Conservation (phyloP, 92 coral and sea anemone species). For the Virgularia gustaviana region DNA sequence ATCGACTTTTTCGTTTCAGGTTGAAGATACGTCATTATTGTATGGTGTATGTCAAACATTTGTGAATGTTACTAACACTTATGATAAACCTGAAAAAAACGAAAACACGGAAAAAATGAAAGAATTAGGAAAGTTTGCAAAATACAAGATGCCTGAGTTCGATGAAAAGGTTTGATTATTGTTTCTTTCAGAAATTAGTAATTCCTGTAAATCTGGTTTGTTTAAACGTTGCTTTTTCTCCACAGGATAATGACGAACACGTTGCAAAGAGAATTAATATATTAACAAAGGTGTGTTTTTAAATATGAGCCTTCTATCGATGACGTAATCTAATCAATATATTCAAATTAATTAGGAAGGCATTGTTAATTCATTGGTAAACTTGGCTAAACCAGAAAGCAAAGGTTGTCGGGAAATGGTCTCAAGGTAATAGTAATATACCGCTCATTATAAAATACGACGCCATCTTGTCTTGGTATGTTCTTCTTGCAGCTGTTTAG, state of each 20-base stretch:
- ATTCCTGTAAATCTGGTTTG: background rate
- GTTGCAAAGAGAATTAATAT: conserved; percentile 69
- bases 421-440: conserved; percentile 72
- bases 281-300: conserved; percentile 66
- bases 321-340: background rate
- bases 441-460: too few relatives aligned
- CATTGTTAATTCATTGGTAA: conserved; percentile 71
- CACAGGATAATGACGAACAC: conserved; percentile 79
- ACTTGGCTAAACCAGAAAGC: conserved; percentile 80
- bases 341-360: conserved; percentile 59
- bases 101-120: conserved; percentile 91
- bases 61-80: conserved; percentile 93
- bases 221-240: background rate
- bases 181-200: background rate
- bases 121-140: conserved; percentile 84
- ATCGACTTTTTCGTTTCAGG: too few relatives aligned
- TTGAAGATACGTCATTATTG: conserved; percentile 74
- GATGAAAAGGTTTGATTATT: conserved; percentile 69
- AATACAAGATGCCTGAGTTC: conserved; percentile 59
- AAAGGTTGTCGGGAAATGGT: conserved; percentile 86
- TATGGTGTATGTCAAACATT: conserved; percentile 96
- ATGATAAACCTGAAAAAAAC: conserved; percentile 80
- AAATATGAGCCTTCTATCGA: background rate
- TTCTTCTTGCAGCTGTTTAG: too few relatives aligned
- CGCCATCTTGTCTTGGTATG: too few relatives aligned